Percentiles rank a stretch among this genome's conserved stretches.
Evolutionary conservation across 1,140 invertebrate species (phyloP).

Genomic region (Drosophila pseudoananassae): DNA sequence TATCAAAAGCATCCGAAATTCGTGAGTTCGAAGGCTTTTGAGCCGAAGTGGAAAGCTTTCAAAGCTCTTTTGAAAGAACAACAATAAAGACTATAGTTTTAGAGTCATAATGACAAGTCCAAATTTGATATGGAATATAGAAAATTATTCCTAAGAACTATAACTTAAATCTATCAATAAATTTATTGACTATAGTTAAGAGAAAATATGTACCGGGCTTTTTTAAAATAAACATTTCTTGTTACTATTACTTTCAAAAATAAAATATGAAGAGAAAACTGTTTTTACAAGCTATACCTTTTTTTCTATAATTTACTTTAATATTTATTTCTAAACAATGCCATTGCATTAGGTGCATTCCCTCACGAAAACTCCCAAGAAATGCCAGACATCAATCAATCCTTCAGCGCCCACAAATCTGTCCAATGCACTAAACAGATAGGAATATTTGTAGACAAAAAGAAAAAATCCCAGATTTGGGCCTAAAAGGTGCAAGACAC

Average conservation of each 20-base stretch:
- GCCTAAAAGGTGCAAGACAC: conserved; percentile 33
- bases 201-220: neutral
- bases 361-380: neutral
- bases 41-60: conserved; percentile 24
- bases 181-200: no score
- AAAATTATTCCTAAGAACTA: neutral
- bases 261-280: no score
- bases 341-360: conserved; percentile 1
- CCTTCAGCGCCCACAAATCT: conserved; percentile 38
- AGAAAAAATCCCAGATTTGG: conserved; percentile 19
- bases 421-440: conserved; percentile 27
- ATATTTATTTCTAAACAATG: neutral
- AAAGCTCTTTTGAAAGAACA: conserved; percentile 44
- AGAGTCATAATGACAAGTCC: conserved; percentile 4
- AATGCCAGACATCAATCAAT: neutral
- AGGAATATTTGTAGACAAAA: conserved; percentile 39
- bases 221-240: no score
- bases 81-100: conserved; percentile 40
- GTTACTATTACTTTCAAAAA: no score
- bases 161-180: no score
- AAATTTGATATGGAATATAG: neutral
- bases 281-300: neutral
- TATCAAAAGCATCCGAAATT: conserved; percentile 42
- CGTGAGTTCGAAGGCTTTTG: neutral
- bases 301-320: neutral